Conservation (phyloP, 2,797 vertebrate genomes). For the Sparidentex hasta region DNA sequence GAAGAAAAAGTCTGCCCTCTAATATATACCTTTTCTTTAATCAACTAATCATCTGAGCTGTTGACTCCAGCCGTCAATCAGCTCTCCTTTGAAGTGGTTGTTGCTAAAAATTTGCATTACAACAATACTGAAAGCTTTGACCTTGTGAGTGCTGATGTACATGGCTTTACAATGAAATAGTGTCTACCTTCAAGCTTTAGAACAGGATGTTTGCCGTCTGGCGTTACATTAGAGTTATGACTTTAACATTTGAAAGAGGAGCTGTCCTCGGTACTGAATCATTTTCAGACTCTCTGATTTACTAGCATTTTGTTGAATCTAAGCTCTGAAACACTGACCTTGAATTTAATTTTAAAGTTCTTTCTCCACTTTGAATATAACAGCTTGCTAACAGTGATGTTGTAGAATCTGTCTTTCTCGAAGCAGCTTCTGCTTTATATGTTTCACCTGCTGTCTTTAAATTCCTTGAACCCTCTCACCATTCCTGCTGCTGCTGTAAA, state of each 20-base stretch:
- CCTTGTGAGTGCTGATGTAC: slow-evolving; percentile 16
- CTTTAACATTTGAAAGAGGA: slow-evolving; percentile 30
- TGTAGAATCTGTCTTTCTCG: slow-evolving; percentile 24
- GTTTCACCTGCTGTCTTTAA: slow-evolving; percentile 41
- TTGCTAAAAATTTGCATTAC: neutral
- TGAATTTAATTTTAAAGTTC: neutral
- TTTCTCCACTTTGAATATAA: neutral
- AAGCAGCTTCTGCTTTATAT: neutral
- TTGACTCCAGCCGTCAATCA: too few relatives aligned
- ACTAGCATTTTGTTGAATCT: neutral
- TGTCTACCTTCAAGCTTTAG: slow-evolving; percentile 7
- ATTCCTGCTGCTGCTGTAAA: slow-evolving; percentile 54
- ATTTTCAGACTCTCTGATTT: slow-evolving; percentile 1
- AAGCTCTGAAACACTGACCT: neutral
- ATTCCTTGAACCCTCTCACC: slow-evolving; percentile 63
- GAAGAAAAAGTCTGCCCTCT: neutral
- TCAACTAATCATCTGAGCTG: neutral
- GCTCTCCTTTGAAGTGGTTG: neutral
- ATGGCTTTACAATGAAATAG: neutral
- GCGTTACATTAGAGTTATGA: slow-evolving; percentile 9
- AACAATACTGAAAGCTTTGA: neutral
- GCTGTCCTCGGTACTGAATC: slow-evolving; percentile 54
- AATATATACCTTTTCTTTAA: neutral
- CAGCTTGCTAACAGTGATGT: neutral
- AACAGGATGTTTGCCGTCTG: slow-evolving; percentile 12